Conservation (phyloP, 2,797 vertebrate genomes). For the Phoebastria nigripes region DNA sequence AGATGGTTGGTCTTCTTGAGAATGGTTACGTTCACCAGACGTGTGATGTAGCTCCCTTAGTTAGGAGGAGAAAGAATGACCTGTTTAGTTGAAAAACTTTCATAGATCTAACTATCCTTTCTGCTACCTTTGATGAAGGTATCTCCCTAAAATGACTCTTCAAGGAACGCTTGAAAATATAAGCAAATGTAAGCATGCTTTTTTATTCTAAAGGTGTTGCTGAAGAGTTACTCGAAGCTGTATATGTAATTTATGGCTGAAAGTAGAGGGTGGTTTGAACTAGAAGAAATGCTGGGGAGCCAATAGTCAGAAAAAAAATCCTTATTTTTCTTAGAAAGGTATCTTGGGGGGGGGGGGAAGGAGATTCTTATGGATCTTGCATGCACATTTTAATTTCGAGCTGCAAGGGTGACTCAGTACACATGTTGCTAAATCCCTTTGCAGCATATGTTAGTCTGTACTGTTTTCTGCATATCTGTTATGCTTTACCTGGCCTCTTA, state of each 20-base stretch:
- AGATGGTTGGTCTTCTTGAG: not conserved
- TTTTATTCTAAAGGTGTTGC: not conserved
- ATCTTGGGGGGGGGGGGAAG: not conserved
- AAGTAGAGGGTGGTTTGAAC: not conserved
- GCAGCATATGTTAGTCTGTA: not conserved
- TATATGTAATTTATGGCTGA: not conserved
- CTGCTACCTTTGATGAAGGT: not conserved
- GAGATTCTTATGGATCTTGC: not conserved
- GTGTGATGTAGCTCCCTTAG: not conserved
- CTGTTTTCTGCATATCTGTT: not conserved
- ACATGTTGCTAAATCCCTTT: not conserved
- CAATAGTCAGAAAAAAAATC: not conserved
- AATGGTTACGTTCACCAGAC: fast-evolving
- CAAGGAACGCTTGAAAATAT: not conserved
- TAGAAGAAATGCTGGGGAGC: not conserved
- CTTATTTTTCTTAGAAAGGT: not conserved
- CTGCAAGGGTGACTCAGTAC: not conserved
- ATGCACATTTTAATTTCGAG: not conserved
- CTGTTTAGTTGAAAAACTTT: not conserved
- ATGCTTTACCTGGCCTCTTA: not conserved
- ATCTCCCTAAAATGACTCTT: not conserved
- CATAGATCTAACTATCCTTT: not conserved
- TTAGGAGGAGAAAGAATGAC: not conserved
- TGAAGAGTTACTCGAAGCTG: not conserved
- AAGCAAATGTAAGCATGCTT: not conserved